Conservation (phyloP, 2,888 invertebrate genomes). For the Myopa testacea region DNA sequence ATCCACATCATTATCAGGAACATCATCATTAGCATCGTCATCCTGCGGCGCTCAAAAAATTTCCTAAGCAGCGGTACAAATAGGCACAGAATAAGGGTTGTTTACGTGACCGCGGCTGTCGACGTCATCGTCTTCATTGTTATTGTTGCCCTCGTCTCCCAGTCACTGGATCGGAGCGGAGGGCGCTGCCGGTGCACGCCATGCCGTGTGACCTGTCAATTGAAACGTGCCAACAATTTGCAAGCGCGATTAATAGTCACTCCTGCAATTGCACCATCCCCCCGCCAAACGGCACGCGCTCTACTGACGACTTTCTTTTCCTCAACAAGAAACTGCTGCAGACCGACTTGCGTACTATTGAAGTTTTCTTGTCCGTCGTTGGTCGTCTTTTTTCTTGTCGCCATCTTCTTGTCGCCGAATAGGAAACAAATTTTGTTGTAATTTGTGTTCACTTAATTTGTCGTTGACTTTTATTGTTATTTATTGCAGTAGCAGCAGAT, state of each 20-base stretch:
- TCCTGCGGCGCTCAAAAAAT: not conserved
- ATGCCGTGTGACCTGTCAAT: conserved; percentile 57
- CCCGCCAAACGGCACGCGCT: not conserved
- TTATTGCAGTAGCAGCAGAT: conserved; percentile 37
- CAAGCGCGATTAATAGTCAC: conserved; percentile 65
- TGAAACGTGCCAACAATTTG: conserved; percentile 68
- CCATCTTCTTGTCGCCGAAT: conserved; percentile 16
- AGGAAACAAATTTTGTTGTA: conserved; percentile 33
- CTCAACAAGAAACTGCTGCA: not conserved
- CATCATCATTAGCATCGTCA: not conserved
- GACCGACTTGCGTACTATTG: not conserved
- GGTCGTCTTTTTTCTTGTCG: not conserved
- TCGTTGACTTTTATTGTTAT: conserved; percentile 51
- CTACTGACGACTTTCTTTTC: not conserved
- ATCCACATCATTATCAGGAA: not conserved
- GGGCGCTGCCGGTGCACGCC: conserved; percentile 22
- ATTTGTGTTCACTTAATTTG: conserved; percentile 49
- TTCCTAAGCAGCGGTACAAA: not conserved
- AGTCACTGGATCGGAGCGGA: not conserved
- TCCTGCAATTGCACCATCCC: not conserved
- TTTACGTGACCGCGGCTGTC: not conserved
- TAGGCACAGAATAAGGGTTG: not conserved
- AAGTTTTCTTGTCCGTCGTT: conserved; percentile 16
- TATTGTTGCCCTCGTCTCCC: not conserved
- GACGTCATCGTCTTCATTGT: not conserved